Evolutionary conservation across 2,888 invertebrate species (phyloP), one percentile per base, ranked within the genome.

Genomic region (Epiperipatus broadwayi): DNA sequence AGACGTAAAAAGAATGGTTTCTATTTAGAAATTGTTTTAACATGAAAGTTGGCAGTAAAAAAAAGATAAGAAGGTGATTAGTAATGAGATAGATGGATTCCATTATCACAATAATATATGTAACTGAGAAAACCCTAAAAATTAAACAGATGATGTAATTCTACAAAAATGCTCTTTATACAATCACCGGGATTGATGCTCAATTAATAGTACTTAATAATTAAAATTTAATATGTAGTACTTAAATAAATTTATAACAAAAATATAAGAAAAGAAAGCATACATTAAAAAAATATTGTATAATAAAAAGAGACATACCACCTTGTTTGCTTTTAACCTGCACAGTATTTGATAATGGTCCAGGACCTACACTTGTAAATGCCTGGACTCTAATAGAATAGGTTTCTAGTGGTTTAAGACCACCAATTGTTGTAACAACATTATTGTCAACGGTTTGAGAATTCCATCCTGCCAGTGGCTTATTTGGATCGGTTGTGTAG

Each of bases 241-340:
- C n/a, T n/a, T n/a, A n/a, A n/a, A n/a, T n/a, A n/a, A n/a, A n/a
- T n/a, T n/a, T n/a, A n/a, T n/a, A n/a, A n/a, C n/a, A n/a, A n/a
- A n/a, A n/a, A n/a, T n/a, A n/a, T n/a, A n/a, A n/a, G 38, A 41
- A 4, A 8, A 33, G 14, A 42, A 5, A n/a, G n/a, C n/a, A 10
- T 5, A 12, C 15, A 29, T 15, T 19, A 15, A 20, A 14, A 39
- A 35, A 15, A 7, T 16, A 10, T 14, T n/a, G 21, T 10, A 30
- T 12, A 3, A 25, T 4, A 18, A 29, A 3, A 21, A 28, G 18
- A 7, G 8, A 32, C 44, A 55, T 60, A 79, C 79, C 60, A 52
- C 70, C 95, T 73, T 85, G 89, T 55, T 87, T 85, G 20, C 91
- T 93, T 66, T 89, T 85, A 51, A 93, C 89, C 61, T 87, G 85